A percentile compares a stretch with the other conserved stretches of the same genome.
Evolutionary conservation across 2,888 invertebrate species (phyloP).

Genomic region (Calameuta pallipes): DNA sequence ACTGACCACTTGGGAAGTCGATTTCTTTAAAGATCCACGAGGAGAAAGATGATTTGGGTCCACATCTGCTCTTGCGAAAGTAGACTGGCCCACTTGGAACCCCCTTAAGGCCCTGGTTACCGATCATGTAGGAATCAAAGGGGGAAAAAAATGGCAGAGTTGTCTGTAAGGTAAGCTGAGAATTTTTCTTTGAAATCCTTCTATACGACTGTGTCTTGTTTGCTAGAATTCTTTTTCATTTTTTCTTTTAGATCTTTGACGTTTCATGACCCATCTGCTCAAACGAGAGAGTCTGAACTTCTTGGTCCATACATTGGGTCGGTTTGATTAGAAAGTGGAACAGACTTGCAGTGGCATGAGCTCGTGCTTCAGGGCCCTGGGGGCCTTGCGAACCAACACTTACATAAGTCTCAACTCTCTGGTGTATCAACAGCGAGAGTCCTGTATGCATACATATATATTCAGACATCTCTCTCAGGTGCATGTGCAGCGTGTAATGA

Average conservation of each 20-base stretch:
- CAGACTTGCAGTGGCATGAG: constrained; percentile 46
- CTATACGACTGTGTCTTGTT: background rate
- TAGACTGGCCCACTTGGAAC: background rate
- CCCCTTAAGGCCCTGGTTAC: background rate
- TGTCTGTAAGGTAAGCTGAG: background rate
- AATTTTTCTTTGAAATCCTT: background rate
- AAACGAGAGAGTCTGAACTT: constrained; percentile 1
- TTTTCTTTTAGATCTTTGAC: background rate
- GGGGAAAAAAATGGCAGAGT: background rate
- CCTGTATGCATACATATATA: constrained; percentile 3
- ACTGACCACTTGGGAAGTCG: background rate
- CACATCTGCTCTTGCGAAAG: background rate
- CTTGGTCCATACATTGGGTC: constrained; percentile 31
- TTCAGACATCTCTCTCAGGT: background rate
- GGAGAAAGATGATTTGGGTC: background rate
- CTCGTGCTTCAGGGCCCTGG: constrained; percentile 42
- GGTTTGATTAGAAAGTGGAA: constrained; percentile 62
- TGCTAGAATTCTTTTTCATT: background rate
- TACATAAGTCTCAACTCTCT: constrained; percentile 32
- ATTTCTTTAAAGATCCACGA: background rate
- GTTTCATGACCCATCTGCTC: background rate
- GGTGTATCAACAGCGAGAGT: background rate
- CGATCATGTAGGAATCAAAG: background rate
- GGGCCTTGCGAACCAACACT: constrained; percentile 50
- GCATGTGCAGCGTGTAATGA: constrained; percentile 18